phyloP scores from a whole-genome alignment of 2,888 invertebrate genomes.

The Lycophotia porphyrea region DNA sequence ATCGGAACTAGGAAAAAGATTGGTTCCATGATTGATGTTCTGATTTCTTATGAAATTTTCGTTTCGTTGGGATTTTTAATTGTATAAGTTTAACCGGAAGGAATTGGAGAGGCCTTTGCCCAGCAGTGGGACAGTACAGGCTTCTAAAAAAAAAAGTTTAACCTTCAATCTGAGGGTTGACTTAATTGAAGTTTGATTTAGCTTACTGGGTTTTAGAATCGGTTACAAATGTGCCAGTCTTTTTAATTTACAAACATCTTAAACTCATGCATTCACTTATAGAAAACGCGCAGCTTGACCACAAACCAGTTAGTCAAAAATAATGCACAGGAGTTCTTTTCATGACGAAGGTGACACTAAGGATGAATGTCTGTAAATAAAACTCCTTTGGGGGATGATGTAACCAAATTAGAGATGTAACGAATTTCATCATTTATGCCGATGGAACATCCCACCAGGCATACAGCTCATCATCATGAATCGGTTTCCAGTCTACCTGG shows the following conservation, averaged over 20 bases:
- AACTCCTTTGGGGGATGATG: background rate
- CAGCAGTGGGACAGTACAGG: too few relatives aligned
- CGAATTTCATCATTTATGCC: background rate
- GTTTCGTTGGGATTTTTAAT: conserved; percentile 16
- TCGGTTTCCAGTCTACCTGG: too few relatives aligned
- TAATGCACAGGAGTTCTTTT: background rate
- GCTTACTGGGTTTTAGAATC: background rate
- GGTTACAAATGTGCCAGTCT: background rate
- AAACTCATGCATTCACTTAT: background rate
- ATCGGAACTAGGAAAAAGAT: conserved; percentile 23
- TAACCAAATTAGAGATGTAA: background rate
- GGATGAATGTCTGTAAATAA: rapidly evolving
- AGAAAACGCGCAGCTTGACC: background rate
- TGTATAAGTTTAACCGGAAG: too few relatives aligned
- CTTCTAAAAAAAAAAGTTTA: too few relatives aligned
- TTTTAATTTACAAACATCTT: background rate
- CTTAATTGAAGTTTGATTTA: background rate
- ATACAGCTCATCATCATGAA: too few relatives aligned
- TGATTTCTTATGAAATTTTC: conserved; percentile 24
- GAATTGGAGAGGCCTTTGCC: too few relatives aligned
- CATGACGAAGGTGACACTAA: background rate
- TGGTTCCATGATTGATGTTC: conserved; percentile 32
- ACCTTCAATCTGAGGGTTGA: background rate
- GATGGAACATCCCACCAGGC: background rate
- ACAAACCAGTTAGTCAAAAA: background rate